Conservation (phyloP, 53 echinoderm and acorn worm genomes). For the Holothuria scabra region DNA sequence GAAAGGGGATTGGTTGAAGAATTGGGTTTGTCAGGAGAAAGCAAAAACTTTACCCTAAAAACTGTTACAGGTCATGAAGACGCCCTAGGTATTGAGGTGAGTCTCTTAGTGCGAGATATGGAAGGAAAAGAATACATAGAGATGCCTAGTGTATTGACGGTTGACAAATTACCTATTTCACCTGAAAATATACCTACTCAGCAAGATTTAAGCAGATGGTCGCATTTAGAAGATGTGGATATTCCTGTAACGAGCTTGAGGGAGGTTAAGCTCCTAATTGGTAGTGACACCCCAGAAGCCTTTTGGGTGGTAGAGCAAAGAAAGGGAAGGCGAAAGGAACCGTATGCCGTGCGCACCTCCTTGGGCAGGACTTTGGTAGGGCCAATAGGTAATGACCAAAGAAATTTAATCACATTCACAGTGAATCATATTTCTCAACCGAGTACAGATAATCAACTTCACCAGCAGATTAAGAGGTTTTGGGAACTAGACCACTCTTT, state of each 20-base stretch:
- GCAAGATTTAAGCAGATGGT: too few species aligned
- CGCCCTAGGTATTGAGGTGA: conserved; percentile 3
- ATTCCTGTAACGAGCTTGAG: neutral
- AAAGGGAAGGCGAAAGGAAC: conserved; percentile 50
- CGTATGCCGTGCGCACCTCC: too few species aligned
- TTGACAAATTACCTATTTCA: conserved; percentile 51
- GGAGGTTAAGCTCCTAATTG: conserved; percentile 39
- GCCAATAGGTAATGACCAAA: neutral
- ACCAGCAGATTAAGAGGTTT: conserved; percentile 48
- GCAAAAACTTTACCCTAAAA: conserved; percentile 15
- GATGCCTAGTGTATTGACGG: conserved; percentile 57
- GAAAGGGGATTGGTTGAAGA: conserved; percentile 47
- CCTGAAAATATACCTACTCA: conserved; percentile 18
- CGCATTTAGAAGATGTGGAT: too few species aligned
- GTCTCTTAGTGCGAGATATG: neutral
- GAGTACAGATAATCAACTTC: conserved; percentile 10
- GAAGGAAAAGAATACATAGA: too few species aligned
- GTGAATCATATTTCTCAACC: conserved; percentile 33
- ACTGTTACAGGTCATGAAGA: conserved; percentile 3
- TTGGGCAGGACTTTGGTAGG: conserved; percentile 53
- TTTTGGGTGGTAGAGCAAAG: too few species aligned
- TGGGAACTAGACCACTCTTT: conserved; percentile 49
- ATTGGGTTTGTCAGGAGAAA: conserved; percentile 25
- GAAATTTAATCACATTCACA: neutral
- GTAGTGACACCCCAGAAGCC: too few species aligned